Percentiles rank a stretch among this genome's conserved stretches.
phyloP scores from a whole-genome alignment of 2,797 vertebrate species.

The Pipistrellus pipistrellus region DNA sequence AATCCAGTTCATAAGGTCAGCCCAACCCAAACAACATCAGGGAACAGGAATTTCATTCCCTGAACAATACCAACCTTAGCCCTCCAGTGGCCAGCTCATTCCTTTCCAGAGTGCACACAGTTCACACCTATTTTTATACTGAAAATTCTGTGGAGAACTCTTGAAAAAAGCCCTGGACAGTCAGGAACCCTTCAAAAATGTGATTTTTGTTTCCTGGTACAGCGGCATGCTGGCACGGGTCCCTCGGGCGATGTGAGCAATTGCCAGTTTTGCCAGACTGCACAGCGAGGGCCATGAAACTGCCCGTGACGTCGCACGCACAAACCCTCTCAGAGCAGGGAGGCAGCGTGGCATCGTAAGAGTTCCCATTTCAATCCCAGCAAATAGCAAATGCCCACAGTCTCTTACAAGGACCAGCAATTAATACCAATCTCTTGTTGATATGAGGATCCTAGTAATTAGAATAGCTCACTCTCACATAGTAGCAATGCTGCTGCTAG shows the following conservation, averaged over 20 bases:
- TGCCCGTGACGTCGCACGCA: background rate
- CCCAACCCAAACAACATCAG: constrained; percentile 86
- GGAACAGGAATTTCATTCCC: constrained; percentile 88
- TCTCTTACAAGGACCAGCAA: background rate
- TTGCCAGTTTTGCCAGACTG: background rate
- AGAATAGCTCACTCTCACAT: background rate
- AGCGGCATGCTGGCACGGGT: background rate
- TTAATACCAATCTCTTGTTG: background rate
- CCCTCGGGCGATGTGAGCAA: background rate
- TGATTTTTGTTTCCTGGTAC: background rate
- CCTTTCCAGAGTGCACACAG: constrained; percentile 70
- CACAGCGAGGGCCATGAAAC: background rate
- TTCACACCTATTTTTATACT: constrained; percentile 75
- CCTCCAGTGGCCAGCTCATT: constrained; percentile 77
- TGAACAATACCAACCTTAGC: constrained; percentile 86
- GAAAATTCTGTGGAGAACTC: constrained; percentile 71
- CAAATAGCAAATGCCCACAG: background rate
- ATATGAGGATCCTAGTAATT: background rate
- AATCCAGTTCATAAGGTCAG: constrained; percentile 83
- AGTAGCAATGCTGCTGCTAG: background rate
- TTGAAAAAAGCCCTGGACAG: constrained; percentile 40
- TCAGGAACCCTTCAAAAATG: constrained; percentile 32
- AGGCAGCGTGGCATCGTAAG: background rate
- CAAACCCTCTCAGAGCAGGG: background rate
- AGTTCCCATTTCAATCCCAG: background rate